Conservation (phyloP, 1,140 invertebrate genomes). For the Yoshiicerus persimilis region DNA sequence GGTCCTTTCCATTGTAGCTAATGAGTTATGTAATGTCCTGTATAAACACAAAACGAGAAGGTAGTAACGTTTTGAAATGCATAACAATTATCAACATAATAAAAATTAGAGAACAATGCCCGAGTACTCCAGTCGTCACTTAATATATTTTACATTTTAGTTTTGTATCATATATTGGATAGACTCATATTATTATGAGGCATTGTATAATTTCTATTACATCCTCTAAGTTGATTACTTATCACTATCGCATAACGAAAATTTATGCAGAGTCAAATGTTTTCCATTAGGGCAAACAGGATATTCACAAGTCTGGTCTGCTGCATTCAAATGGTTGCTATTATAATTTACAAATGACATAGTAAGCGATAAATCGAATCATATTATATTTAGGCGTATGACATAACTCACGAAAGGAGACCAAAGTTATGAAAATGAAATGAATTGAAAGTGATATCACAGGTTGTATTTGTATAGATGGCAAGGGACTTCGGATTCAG, state of each 20-base stretch:
- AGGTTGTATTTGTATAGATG: not conserved
- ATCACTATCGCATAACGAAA: not conserved
- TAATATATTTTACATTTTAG: too few species aligned
- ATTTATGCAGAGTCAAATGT: not conserved
- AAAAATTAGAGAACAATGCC: not conserved
- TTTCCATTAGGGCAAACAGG: not conserved
- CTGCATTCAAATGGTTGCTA: not conserved
- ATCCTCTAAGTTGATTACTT: not conserved
- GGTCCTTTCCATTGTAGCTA: conserved; percentile 24
- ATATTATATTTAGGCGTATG: not conserved
- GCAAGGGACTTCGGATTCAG: not conserved
- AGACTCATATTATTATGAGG: not conserved
- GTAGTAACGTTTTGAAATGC: not conserved
- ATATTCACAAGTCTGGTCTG: not conserved
- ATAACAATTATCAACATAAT: not conserved
- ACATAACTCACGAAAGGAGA: not conserved
- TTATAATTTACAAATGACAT: not conserved
- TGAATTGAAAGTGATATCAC: not conserved
- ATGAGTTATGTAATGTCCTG: conserved; percentile 29
- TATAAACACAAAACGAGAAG: not conserved
- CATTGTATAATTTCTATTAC: not conserved
- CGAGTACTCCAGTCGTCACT: not conserved
- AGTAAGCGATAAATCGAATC: not conserved
- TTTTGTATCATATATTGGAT: not conserved
- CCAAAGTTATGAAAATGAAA: not conserved